Evolutionary conservation across 1,140 invertebrate species (phyloP).

Genomic region (Nylanderia fulva): DNA sequence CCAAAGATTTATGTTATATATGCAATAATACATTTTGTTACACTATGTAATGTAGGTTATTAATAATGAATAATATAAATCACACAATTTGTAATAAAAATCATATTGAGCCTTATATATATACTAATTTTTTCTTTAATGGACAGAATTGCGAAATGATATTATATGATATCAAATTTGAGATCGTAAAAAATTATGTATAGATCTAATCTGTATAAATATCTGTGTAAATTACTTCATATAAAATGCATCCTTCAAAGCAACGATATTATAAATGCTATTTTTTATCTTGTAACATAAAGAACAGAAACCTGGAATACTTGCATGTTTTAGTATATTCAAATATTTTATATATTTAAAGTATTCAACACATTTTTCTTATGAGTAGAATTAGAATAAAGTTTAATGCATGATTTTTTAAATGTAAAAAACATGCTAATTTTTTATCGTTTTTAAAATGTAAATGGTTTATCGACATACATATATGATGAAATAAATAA

Average conservation of each 20-base stretch:
- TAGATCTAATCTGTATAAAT: too few species aligned
- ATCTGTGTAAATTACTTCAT: background rate
- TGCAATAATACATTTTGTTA: conserved; percentile 50
- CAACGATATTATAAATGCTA: background rate
- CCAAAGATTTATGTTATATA: conserved; percentile 39
- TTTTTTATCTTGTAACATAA: background rate
- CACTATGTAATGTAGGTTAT: conserved; percentile 50
- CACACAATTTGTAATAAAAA: conserved; percentile 65
- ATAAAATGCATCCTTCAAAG: background rate
- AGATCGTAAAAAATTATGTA: background rate
- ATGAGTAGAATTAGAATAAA: background rate
- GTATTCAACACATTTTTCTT: background rate
- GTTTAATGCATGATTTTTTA: background rate
- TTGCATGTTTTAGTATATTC: background rate
- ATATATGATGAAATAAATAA: background rate
- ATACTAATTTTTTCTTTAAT: conserved; percentile 39
- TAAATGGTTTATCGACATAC: conserved; percentile 10
- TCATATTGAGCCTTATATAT: conserved; percentile 37
- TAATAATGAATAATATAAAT: conserved; percentile 50
- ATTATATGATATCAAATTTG: background rate
- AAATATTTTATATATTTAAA: too few species aligned
- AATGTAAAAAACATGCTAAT: background rate
- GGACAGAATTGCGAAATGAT: background rate
- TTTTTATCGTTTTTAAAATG: background rate
- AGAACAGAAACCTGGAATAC: background rate